Conservation (phyloP, 2,888 invertebrate genomes). For the Perizoma affinitatum region DNA sequence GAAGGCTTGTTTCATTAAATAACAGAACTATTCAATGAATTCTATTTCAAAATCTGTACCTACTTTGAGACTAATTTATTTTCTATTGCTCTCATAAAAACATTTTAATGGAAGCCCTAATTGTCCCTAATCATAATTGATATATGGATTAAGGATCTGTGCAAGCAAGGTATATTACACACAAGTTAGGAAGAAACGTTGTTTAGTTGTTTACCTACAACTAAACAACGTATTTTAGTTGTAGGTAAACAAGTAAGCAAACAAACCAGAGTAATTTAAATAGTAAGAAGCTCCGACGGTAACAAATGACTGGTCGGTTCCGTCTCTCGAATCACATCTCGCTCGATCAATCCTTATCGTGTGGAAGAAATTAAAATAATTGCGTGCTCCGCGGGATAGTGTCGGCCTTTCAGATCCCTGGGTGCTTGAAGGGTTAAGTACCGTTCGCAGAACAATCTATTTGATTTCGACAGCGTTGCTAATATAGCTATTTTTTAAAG, state of each 20-base stretch:
- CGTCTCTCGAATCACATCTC: constrained; percentile 63
- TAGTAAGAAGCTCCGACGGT: constrained; percentile 57
- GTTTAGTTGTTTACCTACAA: too few relatives aligned
- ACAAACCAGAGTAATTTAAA: constrained; percentile 56
- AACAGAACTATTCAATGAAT: too few relatives aligned
- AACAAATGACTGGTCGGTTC: constrained; percentile 64
- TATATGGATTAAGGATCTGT: too few relatives aligned
- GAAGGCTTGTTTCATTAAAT: too few relatives aligned
- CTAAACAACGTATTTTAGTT: constrained; percentile 6
- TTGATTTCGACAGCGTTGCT: background rate
- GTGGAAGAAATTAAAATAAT: constrained; percentile 81
- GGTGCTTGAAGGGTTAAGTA: constrained; percentile 59
- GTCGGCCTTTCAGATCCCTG: constrained; percentile 49
- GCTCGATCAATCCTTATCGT: constrained; percentile 74
- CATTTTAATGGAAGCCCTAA: too few relatives aligned
- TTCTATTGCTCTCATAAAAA: too few relatives aligned
- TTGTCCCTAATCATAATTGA: too few relatives aligned
- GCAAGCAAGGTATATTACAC: too few relatives aligned
- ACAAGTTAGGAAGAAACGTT: too few relatives aligned
- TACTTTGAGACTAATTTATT: too few relatives aligned
- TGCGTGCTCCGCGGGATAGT: constrained; percentile 67
- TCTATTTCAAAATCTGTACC: too few relatives aligned
- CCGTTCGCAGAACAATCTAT: constrained; percentile 41
- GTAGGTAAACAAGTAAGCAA: constrained; percentile 15
- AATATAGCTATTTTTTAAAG: too few relatives aligned